Evolutionary conservation across 2,113 vertebrate species (phyloP).

Genomic region (Gopherus evgoodei): DNA sequence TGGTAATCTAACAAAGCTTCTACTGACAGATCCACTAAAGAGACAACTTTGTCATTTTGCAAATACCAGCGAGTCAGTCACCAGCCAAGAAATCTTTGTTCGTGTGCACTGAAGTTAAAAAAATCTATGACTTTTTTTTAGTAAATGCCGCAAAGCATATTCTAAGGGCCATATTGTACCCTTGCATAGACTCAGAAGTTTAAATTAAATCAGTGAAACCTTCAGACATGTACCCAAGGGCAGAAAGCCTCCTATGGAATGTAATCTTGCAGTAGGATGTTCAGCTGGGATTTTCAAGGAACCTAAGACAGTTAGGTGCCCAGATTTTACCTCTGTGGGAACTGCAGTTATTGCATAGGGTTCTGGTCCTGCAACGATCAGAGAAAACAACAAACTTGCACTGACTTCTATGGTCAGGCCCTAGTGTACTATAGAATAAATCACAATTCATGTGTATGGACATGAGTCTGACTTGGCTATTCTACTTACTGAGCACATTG

Average conservation of each 20-base stretch:
- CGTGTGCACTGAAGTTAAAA: not conserved
- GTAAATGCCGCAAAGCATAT: not conserved
- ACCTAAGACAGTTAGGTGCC: not conserved
- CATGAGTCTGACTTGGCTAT: not conserved
- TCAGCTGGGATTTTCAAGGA: slow-evolving; percentile 21
- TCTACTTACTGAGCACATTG: slow-evolving; percentile 23
- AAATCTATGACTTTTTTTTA: not conserved
- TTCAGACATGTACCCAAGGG: not conserved
- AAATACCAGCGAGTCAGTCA: not conserved
- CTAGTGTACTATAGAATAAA: slow-evolving; percentile 11
- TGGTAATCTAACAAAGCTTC: not conserved
- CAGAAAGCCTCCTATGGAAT: not conserved
- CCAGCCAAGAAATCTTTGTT: not conserved
- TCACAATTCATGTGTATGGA: not conserved
- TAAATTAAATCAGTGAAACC: not conserved
- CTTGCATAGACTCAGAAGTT: not conserved
- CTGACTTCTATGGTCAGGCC: not conserved
- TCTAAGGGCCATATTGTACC: not conserved
- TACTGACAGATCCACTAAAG: not conserved
- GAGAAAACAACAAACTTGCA: not conserved
- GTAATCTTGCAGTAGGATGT: not conserved
- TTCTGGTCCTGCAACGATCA: slow-evolving; percentile 4
- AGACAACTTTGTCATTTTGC: not conserved
- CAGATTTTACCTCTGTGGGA: not conserved
- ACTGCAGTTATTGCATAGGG: not conserved